Conservation (phyloP, 1,140 invertebrate genomes). For the Asbolus verrucosus region DNA sequence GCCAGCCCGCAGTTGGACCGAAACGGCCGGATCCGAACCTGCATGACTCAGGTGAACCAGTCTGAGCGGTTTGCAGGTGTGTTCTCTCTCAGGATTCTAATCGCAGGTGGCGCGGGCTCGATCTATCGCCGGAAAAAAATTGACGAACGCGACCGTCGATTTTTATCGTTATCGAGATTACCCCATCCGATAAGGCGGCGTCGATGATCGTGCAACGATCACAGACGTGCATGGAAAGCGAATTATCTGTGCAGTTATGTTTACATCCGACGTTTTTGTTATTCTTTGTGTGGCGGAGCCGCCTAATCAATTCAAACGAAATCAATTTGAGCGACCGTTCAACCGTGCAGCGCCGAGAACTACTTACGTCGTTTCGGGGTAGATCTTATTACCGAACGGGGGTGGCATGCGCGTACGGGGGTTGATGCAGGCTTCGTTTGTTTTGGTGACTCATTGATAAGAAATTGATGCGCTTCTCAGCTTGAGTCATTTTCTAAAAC, state of each 20-base stretch:
- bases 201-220: slow-evolving; percentile 17
- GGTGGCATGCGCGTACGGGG: slow-evolving; percentile 29
- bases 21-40: slow-evolving; percentile 32
- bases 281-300: too few relatives aligned
- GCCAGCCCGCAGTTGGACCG: slow-evolving; percentile 36
- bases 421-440: slow-evolving; percentile 5
- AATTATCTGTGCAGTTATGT: slow-evolving; percentile 7
- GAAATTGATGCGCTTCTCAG: neutral
- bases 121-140: slow-evolving; percentile 1
- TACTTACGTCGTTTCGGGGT: too few relatives aligned
- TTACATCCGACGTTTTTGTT: neutral
- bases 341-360: too few relatives aligned
- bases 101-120: slow-evolving; percentile 15
- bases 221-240: slow-evolving; percentile 11
- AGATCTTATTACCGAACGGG: too few relatives aligned
- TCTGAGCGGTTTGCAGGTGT: slow-evolving; percentile 28
- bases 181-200: neutral
- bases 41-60: slow-evolving; percentile 36
- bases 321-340: too few relatives aligned
- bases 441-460: slow-evolving; percentile 32
- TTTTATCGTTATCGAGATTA: too few relatives aligned
- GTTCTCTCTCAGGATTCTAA: slow-evolving; percentile 9
- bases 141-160: too few relatives aligned
- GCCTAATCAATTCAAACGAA: too few relatives aligned
- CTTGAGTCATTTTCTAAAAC: slow-evolving; percentile 2